phyloP scores from a whole-genome alignment of 1,140 invertebrate species.

The Lepidurus couesii region DNA sequence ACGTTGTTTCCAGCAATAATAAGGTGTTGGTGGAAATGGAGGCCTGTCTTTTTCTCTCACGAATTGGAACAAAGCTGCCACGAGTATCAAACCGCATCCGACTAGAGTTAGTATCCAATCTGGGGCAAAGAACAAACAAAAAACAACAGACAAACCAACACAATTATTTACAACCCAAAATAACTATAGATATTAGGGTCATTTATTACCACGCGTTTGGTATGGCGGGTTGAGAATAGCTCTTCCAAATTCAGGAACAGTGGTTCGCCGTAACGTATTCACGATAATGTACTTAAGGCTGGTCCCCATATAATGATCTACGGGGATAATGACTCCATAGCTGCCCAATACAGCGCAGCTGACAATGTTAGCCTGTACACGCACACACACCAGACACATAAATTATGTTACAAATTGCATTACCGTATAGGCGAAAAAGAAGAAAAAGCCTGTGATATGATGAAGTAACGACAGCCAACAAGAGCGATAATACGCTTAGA shows the following conservation, averaged over 20 bases:
- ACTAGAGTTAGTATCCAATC: conserved; percentile 52
- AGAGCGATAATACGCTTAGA: not conserved
- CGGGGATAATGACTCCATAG: conserved; percentile 54
- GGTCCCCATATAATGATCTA: conserved; percentile 59
- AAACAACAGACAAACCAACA: conserved; percentile 20
- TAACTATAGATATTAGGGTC: not conserved
- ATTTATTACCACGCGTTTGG: conserved; percentile 53
- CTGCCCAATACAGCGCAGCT: conserved; percentile 57
- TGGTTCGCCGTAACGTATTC: conserved; percentile 56
- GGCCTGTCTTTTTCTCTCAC: conserved; percentile 49
- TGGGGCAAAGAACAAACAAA: conserved; percentile 44
- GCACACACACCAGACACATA: conserved; percentile 34
- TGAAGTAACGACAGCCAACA: not conserved
- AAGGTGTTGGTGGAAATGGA: conserved; percentile 52
- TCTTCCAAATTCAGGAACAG: conserved; percentile 52
- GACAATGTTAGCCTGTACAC: conserved; percentile 53
- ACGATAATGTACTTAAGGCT: conserved; percentile 64
- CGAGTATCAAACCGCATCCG: conserved; percentile 50
- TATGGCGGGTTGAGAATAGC: conserved; percentile 57
- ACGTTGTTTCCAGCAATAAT: conserved; percentile 33
- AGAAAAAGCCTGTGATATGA: not conserved
- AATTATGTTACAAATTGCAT: conserved; percentile 30
- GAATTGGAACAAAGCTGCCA: conserved; percentile 51
- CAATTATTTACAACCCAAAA: conserved; percentile 4
- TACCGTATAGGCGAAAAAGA: not conserved